Percentiles rank a stretch among this genome's conserved stretches.
phyloP scores from a whole-genome alignment of 2,797 vertebrate genomes.

The Petrocephalus sullivani region DNA sequence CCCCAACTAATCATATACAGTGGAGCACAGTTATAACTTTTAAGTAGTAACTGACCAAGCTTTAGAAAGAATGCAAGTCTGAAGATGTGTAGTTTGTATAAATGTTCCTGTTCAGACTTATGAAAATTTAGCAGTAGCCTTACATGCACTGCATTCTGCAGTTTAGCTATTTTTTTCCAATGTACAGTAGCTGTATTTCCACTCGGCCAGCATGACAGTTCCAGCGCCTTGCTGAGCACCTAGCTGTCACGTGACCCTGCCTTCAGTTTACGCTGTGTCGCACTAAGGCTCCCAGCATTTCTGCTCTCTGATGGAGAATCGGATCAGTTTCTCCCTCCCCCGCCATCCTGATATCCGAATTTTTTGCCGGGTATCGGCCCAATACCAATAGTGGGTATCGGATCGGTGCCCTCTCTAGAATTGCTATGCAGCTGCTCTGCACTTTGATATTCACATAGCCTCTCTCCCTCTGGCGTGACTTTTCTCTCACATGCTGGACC shows the following conservation, averaged over 20 bases:
- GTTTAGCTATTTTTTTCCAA: background rate
- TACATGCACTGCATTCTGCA: background rate
- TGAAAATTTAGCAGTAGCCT: background rate
- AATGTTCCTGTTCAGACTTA: background rate
- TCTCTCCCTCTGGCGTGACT: background rate
- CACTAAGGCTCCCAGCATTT: background rate
- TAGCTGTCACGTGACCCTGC: background rate
- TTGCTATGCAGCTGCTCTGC: background rate
- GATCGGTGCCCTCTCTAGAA: background rate
- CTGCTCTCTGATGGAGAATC: background rate
- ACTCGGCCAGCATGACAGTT: background rate
- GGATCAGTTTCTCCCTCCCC: background rate
- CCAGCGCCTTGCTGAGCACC: background rate
- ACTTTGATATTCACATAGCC: background rate
- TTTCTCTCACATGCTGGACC: background rate
- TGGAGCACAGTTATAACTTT: background rate
- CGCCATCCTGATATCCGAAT: background rate
- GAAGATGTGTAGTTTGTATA: background rate
- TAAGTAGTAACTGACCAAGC: background rate
- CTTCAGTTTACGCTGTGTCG: background rate
- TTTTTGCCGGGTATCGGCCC: background rate
- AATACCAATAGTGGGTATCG: background rate
- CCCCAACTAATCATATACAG: background rate
- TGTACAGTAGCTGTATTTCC: background rate
- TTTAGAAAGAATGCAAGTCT: background rate